phyloP scores from a whole-genome alignment of 1,140 invertebrate species.

The Drosophila watanabei region DNA sequence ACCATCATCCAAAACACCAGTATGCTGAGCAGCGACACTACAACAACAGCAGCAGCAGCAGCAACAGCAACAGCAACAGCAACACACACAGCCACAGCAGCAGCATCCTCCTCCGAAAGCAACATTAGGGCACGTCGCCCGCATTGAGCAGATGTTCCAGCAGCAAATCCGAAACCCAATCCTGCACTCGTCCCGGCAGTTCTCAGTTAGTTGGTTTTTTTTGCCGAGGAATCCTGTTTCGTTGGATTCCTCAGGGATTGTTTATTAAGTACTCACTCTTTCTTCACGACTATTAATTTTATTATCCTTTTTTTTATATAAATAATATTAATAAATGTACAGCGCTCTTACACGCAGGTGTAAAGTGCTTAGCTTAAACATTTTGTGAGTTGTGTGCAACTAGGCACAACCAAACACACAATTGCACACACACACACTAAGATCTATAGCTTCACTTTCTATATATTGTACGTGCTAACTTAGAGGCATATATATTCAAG shows the following conservation, averaged over 20 bases:
- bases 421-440: slow-evolving; percentile 11
- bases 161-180: slow-evolving; percentile 1
- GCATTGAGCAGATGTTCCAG: slow-evolving; percentile 22
- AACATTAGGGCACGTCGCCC: slow-evolving; percentile 49
- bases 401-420: not conserved
- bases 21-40: slow-evolving; percentile 35
- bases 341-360: slow-evolving; percentile 74
- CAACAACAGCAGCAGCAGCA: slow-evolving; percentile 5
- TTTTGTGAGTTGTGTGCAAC: slow-evolving; percentile 26
- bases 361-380: slow-evolving; percentile 55
- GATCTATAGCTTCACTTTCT: slow-evolving; percentile 25
- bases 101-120: slow-evolving; percentile 11
- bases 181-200: slow-evolving; percentile 16
- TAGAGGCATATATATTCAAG: slow-evolving; percentile 35
- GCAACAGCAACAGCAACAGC: slow-evolving; percentile 4
- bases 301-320: slow-evolving; percentile 47
- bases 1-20: slow-evolving; percentile 69
- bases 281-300: slow-evolving; percentile 45
- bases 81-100: slow-evolving; percentile 13
- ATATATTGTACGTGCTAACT: slow-evolving; percentile 21
- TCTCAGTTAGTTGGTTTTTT: slow-evolving; percentile 26
- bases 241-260: slow-evolving; percentile 15
- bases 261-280: slow-evolving; percentile 47
- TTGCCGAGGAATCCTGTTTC: slow-evolving; percentile 12
- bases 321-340: slow-evolving; percentile 55